Base-by-base conservation (phyloP, 2,113 vertebrate species). In the Corvus cornix region DNA sequence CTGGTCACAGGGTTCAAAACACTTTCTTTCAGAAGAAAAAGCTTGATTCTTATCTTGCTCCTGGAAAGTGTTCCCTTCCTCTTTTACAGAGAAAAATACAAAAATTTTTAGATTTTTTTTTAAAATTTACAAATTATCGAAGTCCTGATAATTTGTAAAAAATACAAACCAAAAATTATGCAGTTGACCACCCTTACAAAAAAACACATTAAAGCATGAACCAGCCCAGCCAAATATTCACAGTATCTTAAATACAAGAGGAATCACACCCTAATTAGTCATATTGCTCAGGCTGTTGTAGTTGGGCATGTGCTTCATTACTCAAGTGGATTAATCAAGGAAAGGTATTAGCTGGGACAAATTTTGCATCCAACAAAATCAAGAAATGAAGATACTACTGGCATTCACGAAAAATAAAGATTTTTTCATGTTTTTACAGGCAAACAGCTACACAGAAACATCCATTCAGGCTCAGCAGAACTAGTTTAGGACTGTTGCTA, bases 401-500 rank as follows among this genome's bases (percentile, higher is more conserved):
- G 26, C 23, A 68, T 37, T 67, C 44, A n/a, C 21, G 14, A 55
- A 62, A 74, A 93, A 85, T 27, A 39, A 67, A 90, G 30, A 59
- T 20, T 66, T 35, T 63, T 27, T 68, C 9, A 1, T 66, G 49
- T 74, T 93, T 86, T 89, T 80, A 91, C 35, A 75, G 58, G 63
- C 60, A 88, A 92, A 74, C 20, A 84, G 62, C 43, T 76, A 59
- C 53, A 92, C n/a, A 88, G 67, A 67, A 88, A 31, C 37, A 81
- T 52, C 75, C n/a, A 51, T 49, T 86, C 51, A 74, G 70, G 85
- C 90, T 87, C 75, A 84, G 68, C 55, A 93, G 82, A 67, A 28
- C 41, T 23, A 46, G 44, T 67, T 93, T 52, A 59, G 48, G 83
- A 67, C 48, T 88, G 95, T 94, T 96, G 93, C 90, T 97, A 85